These are phyloP conservation scores for Drosophila dives DNA, from an alignment of 2,888 invertebrate species.

Conservation along the genomic window DNA sequence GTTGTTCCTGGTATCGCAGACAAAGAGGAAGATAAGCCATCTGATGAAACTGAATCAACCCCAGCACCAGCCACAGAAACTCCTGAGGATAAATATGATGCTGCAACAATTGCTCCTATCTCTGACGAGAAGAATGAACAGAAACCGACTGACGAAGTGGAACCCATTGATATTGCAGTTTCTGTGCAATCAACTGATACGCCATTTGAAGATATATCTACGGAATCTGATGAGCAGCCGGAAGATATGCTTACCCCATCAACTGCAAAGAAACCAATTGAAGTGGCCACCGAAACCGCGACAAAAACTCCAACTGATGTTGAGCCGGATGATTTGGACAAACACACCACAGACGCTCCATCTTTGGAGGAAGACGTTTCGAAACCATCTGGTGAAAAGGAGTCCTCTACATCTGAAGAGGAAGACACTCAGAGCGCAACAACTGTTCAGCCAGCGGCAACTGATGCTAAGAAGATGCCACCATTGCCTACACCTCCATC, in stretches of 20 bases:
- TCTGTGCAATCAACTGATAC: slow-evolving; percentile 31
- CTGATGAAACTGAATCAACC: slow-evolving; percentile 19
- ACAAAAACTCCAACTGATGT: slow-evolving; percentile 34
- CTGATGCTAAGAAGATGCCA: slow-evolving; percentile 24
- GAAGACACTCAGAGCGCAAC: slow-evolving; percentile 17
- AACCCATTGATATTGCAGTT: slow-evolving; percentile 30
- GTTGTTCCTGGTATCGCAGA: slow-evolving; percentile 26
- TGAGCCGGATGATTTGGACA: slow-evolving; percentile 41
- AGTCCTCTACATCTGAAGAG: slow-evolving; percentile 30
- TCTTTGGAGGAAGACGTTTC: slow-evolving; percentile 14
- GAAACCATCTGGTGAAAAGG: slow-evolving; percentile 44
- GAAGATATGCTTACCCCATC: slow-evolving; percentile 42
- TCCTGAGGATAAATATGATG: slow-evolving; percentile 29
- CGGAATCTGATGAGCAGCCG: slow-evolving; percentile 47
- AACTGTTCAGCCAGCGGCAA: slow-evolving; percentile 37
- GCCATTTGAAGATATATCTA: slow-evolving; percentile 48
- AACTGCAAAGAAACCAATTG: slow-evolving; percentile 40
- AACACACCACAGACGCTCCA: slow-evolving; percentile 49
- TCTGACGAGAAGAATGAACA: slow-evolving; percentile 21
- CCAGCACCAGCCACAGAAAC: slow-evolving; percentile 26
- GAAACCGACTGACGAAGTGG: slow-evolving; percentile 17
- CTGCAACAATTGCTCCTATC: slow-evolving; percentile 30
- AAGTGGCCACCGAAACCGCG: slow-evolving; percentile 38
- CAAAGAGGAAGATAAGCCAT: slow-evolving; percentile 31
- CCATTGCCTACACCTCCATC: slow-evolving; percentile 18